Conservation (phyloP, 2,888 invertebrate genomes). For the Aethes cnicana region DNA sequence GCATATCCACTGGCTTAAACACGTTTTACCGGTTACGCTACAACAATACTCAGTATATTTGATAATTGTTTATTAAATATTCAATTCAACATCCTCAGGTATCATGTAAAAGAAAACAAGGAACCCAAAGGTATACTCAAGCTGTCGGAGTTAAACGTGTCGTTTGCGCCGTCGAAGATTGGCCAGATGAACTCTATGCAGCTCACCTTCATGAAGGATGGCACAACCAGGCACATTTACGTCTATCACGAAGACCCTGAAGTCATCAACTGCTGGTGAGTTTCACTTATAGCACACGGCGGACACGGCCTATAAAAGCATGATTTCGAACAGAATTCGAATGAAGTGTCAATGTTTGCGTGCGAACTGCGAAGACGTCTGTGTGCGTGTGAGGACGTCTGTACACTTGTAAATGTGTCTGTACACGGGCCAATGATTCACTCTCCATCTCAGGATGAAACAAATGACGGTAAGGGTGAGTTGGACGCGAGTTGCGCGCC, state of each 20-base stretch:
- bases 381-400: too few relatives aligned
- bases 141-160: conserved; percentile 91
- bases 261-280: conserved; percentile 91
- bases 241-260: conserved; percentile 93
- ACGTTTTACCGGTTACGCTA: not conserved
- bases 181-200: conserved; percentile 91
- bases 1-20: not conserved
- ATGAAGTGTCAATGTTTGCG: too few relatives aligned
- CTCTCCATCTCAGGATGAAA: too few relatives aligned
- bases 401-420: too few relatives aligned
- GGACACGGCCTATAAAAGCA: too few relatives aligned
- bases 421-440: too few relatives aligned
- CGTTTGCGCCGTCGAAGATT: conserved; percentile 92
- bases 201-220: conserved; percentile 92
- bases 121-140: conserved; percentile 92
- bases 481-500: too few relatives aligned
- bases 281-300: too few relatives aligned
- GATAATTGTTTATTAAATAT: not conserved
- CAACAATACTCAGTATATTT: too few relatives aligned
- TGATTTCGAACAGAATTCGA: too few relatives aligned
- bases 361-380: too few relatives aligned
- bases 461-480: too few relatives aligned
- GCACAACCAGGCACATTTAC: conserved; percentile 92
- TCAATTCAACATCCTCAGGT: conserved; percentile 57
- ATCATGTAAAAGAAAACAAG: conserved; percentile 87